phyloP scores from a whole-genome alignment of 2,797 vertebrate genomes.

The Enteromius radiatus region DNA sequence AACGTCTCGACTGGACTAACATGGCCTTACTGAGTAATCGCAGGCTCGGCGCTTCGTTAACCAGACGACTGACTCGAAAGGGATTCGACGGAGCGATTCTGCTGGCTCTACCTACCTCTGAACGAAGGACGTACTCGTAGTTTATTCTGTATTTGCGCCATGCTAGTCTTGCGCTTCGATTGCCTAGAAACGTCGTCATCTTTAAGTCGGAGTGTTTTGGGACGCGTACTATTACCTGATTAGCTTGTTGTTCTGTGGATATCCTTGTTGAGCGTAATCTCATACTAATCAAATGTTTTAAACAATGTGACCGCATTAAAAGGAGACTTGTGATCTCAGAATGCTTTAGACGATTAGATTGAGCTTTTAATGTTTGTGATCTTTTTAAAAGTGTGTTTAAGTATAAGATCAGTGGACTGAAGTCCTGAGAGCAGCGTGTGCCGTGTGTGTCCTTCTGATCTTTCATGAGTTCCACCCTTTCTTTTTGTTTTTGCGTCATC shows the following conservation, averaged over 20 bases:
- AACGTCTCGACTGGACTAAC: background rate
- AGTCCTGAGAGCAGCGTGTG: background rate
- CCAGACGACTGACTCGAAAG: slow-evolving; percentile 38
- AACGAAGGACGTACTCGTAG: slow-evolving; percentile 69
- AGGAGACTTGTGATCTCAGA: slow-evolving; percentile 1
- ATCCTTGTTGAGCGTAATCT: background rate
- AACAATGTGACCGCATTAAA: background rate
- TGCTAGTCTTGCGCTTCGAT: slow-evolving; percentile 45
- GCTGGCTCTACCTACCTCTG: slow-evolving; percentile 79
- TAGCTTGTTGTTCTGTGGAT: background rate
- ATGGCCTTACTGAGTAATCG: slow-evolving; percentile 54
- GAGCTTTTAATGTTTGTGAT: slow-evolving; percentile 23
- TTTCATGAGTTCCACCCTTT: slow-evolving; percentile 3
- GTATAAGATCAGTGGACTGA: background rate
- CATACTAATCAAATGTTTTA: background rate
- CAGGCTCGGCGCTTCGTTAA: slow-evolving; percentile 47
- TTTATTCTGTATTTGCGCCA: slow-evolving; percentile 59
- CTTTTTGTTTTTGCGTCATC: slow-evolving; percentile 31
- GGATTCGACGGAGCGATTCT: slow-evolving; percentile 64
- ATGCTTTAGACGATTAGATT: slow-evolving; percentile 3
- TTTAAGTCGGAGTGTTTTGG: background rate
- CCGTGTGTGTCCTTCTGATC: slow-evolving; percentile 37
- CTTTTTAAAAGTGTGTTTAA: slow-evolving; percentile 25
- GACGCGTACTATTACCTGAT: background rate
- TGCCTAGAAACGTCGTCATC: background rate